Percentiles rank a stretch among this genome's conserved stretches.
These are phyloP conservation scores for Ametastegia equiseti DNA, from an alignment of 2,888 invertebrate species.

Conservation along the genomic window DNA sequence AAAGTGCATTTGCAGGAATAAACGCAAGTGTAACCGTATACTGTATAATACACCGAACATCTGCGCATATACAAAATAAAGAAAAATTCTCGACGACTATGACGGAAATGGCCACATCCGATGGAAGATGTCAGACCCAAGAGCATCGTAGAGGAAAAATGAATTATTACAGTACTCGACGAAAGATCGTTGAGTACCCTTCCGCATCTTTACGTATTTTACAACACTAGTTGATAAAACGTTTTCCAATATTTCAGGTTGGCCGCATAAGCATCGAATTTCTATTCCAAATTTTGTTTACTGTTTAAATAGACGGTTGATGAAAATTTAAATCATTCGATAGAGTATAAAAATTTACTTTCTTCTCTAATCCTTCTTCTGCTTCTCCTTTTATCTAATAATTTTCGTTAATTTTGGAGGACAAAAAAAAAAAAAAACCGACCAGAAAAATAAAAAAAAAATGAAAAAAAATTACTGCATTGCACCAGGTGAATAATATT, in stretches of 20 bases:
- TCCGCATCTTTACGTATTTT: not conserved
- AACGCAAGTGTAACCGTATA: not conserved
- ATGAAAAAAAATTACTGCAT: too few relatives aligned
- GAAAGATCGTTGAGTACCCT: not conserved
- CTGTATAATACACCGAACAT: not conserved
- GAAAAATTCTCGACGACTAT: not conserved
- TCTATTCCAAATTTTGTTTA: not conserved
- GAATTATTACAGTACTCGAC: slow-evolving; percentile 1
- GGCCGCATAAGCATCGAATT: not conserved
- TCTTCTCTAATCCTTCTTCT: too few relatives aligned
- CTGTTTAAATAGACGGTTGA: too few relatives aligned
- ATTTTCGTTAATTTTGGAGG: too few relatives aligned
- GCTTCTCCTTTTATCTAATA: too few relatives aligned
- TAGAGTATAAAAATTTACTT: too few relatives aligned
- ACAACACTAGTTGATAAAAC: not conserved
- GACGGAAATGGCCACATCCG: not conserved
- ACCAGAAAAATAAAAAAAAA: too few relatives aligned
- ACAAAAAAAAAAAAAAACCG: too few relatives aligned
- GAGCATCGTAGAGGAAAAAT: not conserved
- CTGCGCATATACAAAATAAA: not conserved
- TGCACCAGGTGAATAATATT: slow-evolving; percentile 2
- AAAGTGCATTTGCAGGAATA: not conserved
- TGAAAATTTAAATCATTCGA: too few relatives aligned
- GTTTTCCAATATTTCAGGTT: not conserved
- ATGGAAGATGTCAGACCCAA: not conserved